These are phyloP conservation scores for Microctonus brassicae DNA, from an alignment of 2,888 invertebrate species.

Conservation along the genomic window DNA sequence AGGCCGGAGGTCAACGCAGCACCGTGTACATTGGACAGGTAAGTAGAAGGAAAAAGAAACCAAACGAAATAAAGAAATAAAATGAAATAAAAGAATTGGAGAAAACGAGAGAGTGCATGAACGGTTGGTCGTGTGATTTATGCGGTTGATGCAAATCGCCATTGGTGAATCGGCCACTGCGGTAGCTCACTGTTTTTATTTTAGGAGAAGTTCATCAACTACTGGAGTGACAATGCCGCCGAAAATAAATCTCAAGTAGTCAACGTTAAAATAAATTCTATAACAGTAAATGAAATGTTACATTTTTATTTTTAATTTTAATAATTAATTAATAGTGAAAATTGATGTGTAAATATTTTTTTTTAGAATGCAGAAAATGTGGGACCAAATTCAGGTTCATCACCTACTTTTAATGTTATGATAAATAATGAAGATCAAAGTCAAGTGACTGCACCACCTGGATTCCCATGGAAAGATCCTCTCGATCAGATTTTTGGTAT, in stretches of 20 bases:
- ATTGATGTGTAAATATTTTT: neutral
- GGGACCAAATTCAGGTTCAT: constrained; percentile 45
- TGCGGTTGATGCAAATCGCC: constrained; percentile 42
- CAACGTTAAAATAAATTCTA: constrained; percentile 64
- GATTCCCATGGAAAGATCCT: constrained; percentile 66
- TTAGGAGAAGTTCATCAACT: constrained; percentile 67
- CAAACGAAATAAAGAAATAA: constrained; percentile 22
- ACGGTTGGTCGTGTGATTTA: constrained; percentile 47
- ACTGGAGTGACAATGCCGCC: constrained; percentile 58
- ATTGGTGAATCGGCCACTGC: constrained; percentile 45
- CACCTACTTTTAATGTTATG: constrained; percentile 55
- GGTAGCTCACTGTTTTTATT: constrained; percentile 48
- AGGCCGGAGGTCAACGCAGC: constrained; percentile 64
- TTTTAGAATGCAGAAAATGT: constrained; percentile 55
- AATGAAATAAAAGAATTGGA: neutral
- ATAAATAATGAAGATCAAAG: constrained; percentile 51
- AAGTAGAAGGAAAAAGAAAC: constrained; percentile 43
- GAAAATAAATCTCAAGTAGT: constrained; percentile 59
- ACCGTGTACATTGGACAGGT: constrained; percentile 68
- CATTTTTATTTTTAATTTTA: neutral
- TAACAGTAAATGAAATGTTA: constrained; percentile 65
- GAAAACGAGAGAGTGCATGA: constrained; percentile 7
- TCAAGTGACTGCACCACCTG: constrained; percentile 58
- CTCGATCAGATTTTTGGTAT: constrained; percentile 66
- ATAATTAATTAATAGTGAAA: neutral